Evolutionary conservation across 2,888 invertebrate genomes (phyloP).

Genomic region (Rotaria magnacalcarata): DNA sequence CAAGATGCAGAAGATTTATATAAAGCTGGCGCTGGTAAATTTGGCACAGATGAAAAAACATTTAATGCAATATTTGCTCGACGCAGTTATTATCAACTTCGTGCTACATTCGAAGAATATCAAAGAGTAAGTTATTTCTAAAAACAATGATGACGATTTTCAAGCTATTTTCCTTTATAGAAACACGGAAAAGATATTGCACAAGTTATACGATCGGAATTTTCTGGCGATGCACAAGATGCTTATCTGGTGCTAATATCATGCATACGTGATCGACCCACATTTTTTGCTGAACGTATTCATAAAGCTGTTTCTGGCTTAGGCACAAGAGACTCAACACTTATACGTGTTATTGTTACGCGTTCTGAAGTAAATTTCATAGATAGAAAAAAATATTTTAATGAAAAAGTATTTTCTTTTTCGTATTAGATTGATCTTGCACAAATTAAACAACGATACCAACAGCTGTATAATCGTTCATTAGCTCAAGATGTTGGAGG

Average conservation of each 20-base stretch:
- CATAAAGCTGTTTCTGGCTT: conserved; percentile 53
- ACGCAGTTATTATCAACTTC: conserved; percentile 53
- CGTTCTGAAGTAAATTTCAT: conserved; percentile 52
- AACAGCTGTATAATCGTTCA: conserved; percentile 17
- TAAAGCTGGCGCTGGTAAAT: conserved; percentile 54
- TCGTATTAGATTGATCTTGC: conserved; percentile 6
- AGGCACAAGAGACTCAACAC: conserved; percentile 55
- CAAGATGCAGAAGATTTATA: conserved; percentile 51
- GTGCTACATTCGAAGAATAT: conserved; percentile 54
- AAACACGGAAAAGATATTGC: conserved; percentile 53
- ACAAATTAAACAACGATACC: conserved; percentile 19
- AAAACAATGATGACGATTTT: neutral
- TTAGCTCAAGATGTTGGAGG: neutral
- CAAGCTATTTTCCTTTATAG: conserved; percentile 48
- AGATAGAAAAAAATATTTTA: neutral
- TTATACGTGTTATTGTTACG: conserved; percentile 55
- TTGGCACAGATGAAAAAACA: conserved; percentile 56
- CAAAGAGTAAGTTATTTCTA: conserved; percentile 51
- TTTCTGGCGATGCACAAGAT: conserved; percentile 54
- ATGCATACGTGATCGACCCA: conserved; percentile 53
- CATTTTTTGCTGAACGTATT: conserved; percentile 54
- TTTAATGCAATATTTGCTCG: conserved; percentile 54
- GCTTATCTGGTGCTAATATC: conserved; percentile 51
- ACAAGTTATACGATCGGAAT: conserved; percentile 54
- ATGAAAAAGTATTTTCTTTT: neutral